These are phyloP conservation scores for Druon quercuslanigerum DNA, from an alignment of 1,140 invertebrate genomes.

Conservation along the genomic window DNA sequence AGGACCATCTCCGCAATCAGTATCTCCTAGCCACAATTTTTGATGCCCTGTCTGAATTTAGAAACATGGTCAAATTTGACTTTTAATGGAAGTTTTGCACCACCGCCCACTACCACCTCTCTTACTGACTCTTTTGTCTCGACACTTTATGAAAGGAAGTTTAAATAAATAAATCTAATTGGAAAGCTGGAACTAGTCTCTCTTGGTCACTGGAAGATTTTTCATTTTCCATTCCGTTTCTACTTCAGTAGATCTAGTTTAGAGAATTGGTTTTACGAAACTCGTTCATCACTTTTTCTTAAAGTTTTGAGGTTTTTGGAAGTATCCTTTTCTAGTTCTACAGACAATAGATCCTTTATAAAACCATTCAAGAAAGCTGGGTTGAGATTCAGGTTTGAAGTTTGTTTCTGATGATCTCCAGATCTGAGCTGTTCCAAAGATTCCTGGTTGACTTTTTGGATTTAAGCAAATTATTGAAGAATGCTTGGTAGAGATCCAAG, in stretches of 20 bases:
- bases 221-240: background rate
- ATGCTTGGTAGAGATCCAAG: no score
- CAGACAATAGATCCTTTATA: background rate
- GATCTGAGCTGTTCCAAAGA: no score
- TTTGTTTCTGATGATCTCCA: constrained; percentile 31
- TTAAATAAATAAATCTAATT: background rate
- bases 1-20: constrained; percentile 58
- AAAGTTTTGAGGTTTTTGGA: constrained; percentile 44
- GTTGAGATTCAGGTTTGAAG: background rate
- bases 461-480: no score
- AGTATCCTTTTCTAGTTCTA: constrained; percentile 36
- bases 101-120: background rate
- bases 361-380: background rate
- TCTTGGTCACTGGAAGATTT: background rate
- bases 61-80: background rate
- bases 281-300: background rate
- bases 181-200: background rate
- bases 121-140: background rate
- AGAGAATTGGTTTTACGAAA: no score
- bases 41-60: constrained; percentile 35
- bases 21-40: constrained; percentile 54
- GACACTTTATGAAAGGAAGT: no score
- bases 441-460: no score
- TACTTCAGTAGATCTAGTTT: background rate
- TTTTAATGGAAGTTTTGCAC: background rate